Evolutionary conservation across 2,888 invertebrate genomes (phyloP).

Genomic region (Torymus auratus): DNA sequence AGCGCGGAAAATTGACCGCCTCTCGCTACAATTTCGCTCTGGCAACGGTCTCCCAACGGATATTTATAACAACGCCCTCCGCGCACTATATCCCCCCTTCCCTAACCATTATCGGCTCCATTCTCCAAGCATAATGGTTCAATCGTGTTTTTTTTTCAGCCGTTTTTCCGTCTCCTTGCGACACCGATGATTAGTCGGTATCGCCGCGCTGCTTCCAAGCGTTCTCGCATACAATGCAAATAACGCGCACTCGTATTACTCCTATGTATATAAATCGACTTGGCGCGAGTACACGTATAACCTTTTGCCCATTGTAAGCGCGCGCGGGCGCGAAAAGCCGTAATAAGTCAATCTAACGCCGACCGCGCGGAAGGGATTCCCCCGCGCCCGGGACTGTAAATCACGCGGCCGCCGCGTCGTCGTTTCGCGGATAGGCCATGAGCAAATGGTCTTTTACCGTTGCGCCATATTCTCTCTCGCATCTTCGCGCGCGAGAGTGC

Average conservation of each 20-base stretch:
- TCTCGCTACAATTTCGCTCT: no score
- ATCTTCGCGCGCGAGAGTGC: neutral
- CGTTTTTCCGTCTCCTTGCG: conserved; percentile 22
- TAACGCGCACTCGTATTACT: neutral
- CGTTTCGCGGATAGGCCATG: conserved; percentile 32
- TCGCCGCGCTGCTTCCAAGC: no score
- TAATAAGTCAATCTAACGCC: conserved; percentile 47
- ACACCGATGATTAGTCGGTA: neutral
- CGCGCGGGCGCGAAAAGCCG: neutral
- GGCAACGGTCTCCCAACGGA: neutral
- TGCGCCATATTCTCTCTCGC: conserved; percentile 43
- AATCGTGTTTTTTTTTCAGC: conserved; percentile 15
- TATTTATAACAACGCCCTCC: conserved; percentile 26
- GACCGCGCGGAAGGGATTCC: neutral
- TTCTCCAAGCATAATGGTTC: conserved; percentile 27
- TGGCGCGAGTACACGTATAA: neutral
- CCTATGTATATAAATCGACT: neutral
- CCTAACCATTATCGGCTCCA: conserved; percentile 20
- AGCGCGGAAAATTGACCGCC: no score
- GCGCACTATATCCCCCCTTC: neutral
- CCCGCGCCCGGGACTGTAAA: no score
- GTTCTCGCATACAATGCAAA: no score
- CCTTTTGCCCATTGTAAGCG: conserved; percentile 15
- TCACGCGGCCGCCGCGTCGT: neutral
- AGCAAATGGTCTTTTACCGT: conserved; percentile 46